Evolutionary conservation across 2,113 vertebrate species (phyloP), one percentile per base, ranked within the genome.

Genomic region (Lutjanus erythropterus): DNA sequence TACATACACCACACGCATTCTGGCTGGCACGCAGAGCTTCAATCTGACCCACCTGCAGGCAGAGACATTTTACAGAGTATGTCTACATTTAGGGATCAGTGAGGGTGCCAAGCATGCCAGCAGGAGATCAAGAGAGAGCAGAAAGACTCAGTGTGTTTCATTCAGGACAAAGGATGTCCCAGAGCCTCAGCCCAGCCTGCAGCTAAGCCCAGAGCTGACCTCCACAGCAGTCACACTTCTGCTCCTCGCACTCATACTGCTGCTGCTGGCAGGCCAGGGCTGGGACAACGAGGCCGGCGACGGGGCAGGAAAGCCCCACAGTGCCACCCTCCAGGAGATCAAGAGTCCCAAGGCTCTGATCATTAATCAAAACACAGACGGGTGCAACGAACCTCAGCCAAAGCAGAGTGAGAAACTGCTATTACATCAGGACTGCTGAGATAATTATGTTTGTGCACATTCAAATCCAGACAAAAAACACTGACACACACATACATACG

Each of bases 11-110:
- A 93, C 96, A 15, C 95, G 97, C 39, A 91, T 99, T 81, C 96
- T 97, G 5, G 93, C 89, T 5, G 98, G 97, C 8, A 96, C 95
- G 0, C 96, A 96, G 50, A 95, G 78, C 11, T 99, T 97, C 93
- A 99, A 99, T 87, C 86, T 99, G 56, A 97, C 96, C 33, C 97
- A 96, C 79, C 96, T 99, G 68, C 96, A 95, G 41, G 96, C 95
- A 27, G 94, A 91, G 87, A 98, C 97, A 0, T 94, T 96, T 82
- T 99, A 99, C 87, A 93, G 94, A 81, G 97, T 96, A 71, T 99
- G 98, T 44, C 96, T 99, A 58, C 96, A 95, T 46, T 91, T 96
- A 73, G 93, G 94, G 86, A 81, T 93, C 86, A 85, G 92, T 55
- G 91, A 95, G 93, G 89, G 94, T 41, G 88, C 94, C 12, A 87